phyloP scores from a whole-genome alignment of 2,888 invertebrate genomes.

The Emmelina monodactyla region DNA sequence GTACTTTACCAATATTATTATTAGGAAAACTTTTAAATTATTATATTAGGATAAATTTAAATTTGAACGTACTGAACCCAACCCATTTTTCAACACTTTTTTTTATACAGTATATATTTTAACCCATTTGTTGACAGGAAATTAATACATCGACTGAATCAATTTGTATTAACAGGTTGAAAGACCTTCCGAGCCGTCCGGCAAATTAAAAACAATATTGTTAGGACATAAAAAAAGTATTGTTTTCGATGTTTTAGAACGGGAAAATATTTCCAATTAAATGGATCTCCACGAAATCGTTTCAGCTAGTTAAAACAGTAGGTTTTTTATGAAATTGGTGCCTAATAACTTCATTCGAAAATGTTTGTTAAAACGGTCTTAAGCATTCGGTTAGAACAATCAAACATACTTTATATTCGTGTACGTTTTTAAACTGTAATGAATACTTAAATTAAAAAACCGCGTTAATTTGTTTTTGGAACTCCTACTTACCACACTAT shows the following conservation, averaged over 20 bases:
- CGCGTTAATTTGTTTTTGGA: background rate
- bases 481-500: background rate
- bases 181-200: slow-evolving; percentile 8
- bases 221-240: no score
- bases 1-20: no score
- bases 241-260: no score
- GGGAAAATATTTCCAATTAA: no score
- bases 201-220: slow-evolving; percentile 10
- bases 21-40: no score
- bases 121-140: slow-evolving; percentile 49
- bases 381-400: background rate
- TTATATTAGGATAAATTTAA: no score
- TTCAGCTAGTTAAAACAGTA: no score
- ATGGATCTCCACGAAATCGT: no score
- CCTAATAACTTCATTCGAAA: background rate
- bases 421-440: no score
- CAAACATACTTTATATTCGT: no score
- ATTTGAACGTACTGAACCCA: no score
- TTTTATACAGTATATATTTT: slow-evolving; percentile 42
- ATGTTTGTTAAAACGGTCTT: background rate
- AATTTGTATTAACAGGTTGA: slow-evolving; percentile 31
- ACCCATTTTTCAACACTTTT: slow-evolving; percentile 46
- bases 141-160: slow-evolving; percentile 49
- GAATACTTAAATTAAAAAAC: background rate
- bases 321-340: no score